Evolutionary conservation across 2,797 vertebrate genomes (phyloP).

Genomic region (Holocentrus rufus): DNA sequence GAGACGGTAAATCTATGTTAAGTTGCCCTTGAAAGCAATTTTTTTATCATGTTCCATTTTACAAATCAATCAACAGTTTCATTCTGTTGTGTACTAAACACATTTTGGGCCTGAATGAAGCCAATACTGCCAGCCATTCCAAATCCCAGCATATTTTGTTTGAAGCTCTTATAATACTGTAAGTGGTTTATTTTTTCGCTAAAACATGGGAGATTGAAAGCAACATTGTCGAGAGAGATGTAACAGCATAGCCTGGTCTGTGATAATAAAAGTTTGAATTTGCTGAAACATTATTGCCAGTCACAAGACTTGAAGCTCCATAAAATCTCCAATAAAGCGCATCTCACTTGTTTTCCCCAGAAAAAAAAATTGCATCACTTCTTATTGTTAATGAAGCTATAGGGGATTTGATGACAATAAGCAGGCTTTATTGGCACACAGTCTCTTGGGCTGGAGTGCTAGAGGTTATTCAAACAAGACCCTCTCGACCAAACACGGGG

Average conservation of each 20-base stretch:
- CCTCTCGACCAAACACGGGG: constrained; percentile 57
- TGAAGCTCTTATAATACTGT: background rate
- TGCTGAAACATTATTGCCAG: background rate
- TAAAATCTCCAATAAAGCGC: constrained; percentile 31
- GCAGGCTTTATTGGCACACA: constrained; percentile 70
- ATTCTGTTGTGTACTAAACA: background rate
- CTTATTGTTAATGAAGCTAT: constrained; percentile 69
- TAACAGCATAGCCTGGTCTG: background rate
- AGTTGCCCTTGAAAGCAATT: too few species aligned
- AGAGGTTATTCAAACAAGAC: constrained; percentile 79
- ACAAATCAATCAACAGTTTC: background rate
- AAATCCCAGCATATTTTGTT: background rate
- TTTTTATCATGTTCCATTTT: too few species aligned
- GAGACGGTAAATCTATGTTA: too few species aligned
- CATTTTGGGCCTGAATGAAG: background rate
- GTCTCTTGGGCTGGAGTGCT: constrained; percentile 54
- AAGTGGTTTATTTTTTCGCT: background rate
- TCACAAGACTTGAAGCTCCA: background rate
- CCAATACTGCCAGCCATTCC: background rate
- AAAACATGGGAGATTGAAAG: background rate
- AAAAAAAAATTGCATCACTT: constrained; percentile 34
- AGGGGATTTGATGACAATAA: constrained; percentile 75
- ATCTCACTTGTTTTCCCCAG: constrained; percentile 14
- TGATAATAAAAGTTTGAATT: background rate
- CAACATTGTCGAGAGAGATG: background rate